phyloP scores from a whole-genome alignment of 2,113 vertebrate species.

The Pongo pygmaeus region DNA sequence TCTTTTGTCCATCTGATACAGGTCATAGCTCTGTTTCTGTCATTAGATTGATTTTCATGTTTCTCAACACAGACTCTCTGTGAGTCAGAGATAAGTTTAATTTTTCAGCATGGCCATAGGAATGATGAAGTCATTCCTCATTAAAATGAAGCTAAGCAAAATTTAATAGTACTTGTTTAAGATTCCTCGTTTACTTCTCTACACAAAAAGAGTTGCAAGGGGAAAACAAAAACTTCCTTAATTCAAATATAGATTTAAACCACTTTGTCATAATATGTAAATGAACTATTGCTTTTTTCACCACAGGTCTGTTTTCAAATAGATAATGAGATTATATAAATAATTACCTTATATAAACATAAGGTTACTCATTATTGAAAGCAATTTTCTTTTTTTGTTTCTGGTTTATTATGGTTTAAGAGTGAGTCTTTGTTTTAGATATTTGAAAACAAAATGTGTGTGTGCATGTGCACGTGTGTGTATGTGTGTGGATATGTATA shows the following conservation, averaged over 20 bases:
- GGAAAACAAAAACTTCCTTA: neutral
- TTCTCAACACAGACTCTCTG: neutral
- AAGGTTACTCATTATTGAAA: neutral
- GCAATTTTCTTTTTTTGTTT: neutral
- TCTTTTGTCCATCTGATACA: neutral
- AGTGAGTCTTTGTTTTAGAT: constrained; percentile 14
- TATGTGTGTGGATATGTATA: neutral
- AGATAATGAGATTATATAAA: neutral
- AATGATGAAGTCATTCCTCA: neutral
- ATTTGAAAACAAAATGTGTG: neutral
- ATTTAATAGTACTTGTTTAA: neutral
- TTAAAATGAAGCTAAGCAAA: constrained; percentile 32
- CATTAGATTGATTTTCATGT: neutral
- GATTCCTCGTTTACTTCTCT: neutral
- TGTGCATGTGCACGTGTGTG: neutral
- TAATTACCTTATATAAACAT: neutral
- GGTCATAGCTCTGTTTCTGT: neutral
- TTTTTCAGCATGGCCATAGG: neutral
- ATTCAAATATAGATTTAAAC: neutral
- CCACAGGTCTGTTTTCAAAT: neutral
- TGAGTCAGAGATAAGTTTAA: neutral
- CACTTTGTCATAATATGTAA: neutral
- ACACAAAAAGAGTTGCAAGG: neutral
- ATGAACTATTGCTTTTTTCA: neutral
- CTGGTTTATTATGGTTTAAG: neutral